Base-by-base conservation (phyloP, 2,888 invertebrate genomes). In the Polydesmus complanatus region DNA sequence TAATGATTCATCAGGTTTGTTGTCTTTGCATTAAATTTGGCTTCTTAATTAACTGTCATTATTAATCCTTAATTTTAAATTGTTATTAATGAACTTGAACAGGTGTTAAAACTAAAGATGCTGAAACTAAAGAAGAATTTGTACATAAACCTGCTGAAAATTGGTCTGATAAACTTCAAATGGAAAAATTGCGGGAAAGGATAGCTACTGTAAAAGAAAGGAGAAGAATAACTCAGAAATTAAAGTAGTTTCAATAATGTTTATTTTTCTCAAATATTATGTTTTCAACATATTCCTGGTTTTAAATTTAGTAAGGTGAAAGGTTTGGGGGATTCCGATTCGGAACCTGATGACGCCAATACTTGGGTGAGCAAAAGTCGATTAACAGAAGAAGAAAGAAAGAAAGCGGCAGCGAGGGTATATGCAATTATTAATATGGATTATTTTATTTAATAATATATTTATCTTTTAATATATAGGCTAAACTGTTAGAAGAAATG, bases 401-500 rank as follows among this genome's bases (percentile, higher is more conserved):
- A 82, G 65, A 85, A 87, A 68, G 96, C 96, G 0, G 87, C 85
- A 21, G 86, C 87, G 74, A 79, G 88, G 74, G 84, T 88, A 75
- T 74, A 78, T n/a, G n/a, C n/a, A n/a, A n/a, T n/a, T n/a, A n/a
- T n/a, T 27, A 19, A 27, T 21, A n/a, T n/a, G 37, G 37, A 25
- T 56, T 57, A 22, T 64, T 67, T 68, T 62, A 51, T 2, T 2
- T 50, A 25, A 56, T 49, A 14, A 54, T 37, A 21, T 54, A 52
- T 49, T n/a, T 49, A 25, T n/a, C 26, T 22, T 57, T 60, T 1
- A 54, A 58, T 61, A 58, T 71, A n/a, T 66, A 88, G 90, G 96
- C 93, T 23, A 92, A 91, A 73, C 81, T 89, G 78, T 74, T 97
- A 70, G 92, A 95, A 75, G 93, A 96, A 75, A 81, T 97, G 79